Evolutionary conservation across 2,888 invertebrate genomes (phyloP), one percentile per base, ranked within the genome.

Genomic region (Nomada fabriciana): DNA sequence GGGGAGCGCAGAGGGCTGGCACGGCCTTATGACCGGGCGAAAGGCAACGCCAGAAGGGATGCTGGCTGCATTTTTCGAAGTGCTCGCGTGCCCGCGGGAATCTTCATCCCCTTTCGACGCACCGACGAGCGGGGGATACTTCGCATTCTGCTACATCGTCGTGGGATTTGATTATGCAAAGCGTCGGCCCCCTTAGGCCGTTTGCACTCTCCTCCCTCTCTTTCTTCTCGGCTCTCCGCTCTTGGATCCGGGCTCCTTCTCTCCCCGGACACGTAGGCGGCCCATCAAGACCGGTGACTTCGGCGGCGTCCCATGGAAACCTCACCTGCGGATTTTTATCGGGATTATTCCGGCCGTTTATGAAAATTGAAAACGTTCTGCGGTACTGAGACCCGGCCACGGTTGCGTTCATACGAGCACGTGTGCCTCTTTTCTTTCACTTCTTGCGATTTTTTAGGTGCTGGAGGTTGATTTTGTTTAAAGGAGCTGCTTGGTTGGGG

Each of bases 91-190:
- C 90, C 89, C 87, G 73, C 80, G 80, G 87, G 86, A 90, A 90
- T 88, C 86, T 80, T 84, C 13, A 20, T 1, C 83, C 71, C 76
- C 60, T 43, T 29, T 57, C 20, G 20, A 47, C 50, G 20, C 70
- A 43, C 60, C 65, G 75, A 65, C 65, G 50, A 59, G n/a, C 68
- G 52, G 82, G 88, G 83, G 70, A 13, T 82, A 85, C 86, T 88
- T 87, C 88, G 89, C 90, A 91, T 92, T 92, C 91, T 87, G 82
- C 85, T 88, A 89, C 88, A 91, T 90, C 92, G 91, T 91, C 86
- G 90, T 85, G 84, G 90, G 91, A 91, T 92, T 92, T 92, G 93
- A 92, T 93, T 93, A 92, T 92, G 91, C 90, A 92, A 92, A 92
- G 84, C 87, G 79, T 55, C 74, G 67, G 63, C 80, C 75, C 84